phyloP scores from a whole-genome alignment of 30 jellyfish, hydroid and myxozoan species.

The Catostylus mosaicus region DNA sequence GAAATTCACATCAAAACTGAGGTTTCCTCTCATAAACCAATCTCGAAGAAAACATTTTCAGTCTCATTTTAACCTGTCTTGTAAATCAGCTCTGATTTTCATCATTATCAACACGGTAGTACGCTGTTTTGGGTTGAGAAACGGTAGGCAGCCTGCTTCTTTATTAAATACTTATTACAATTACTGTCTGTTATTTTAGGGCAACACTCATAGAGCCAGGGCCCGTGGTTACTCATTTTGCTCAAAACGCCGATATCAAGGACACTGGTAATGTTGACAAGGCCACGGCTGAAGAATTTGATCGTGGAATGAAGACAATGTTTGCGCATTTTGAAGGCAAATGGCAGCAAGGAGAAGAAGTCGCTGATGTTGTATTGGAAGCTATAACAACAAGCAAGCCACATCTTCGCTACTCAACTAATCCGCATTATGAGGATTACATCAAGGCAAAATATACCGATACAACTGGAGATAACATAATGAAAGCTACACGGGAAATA shows the following conservation, averaged over 20 bases:
- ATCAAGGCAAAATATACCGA: slow-evolving; percentile 1
- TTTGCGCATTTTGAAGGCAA: neutral
- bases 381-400: slow-evolving; percentile 15
- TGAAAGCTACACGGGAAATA: neutral
- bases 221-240: slow-evolving; percentile 29
- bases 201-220: slow-evolving; percentile 48
- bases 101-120: too few relatives aligned
- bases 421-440: neutral
- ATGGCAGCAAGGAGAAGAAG: slow-evolving; percentile 28
- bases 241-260: neutral
- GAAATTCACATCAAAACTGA: too few relatives aligned
- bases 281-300: neutral
- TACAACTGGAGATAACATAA: slow-evolving; percentile 1
- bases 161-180: too few relatives aligned
- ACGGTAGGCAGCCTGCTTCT: too few relatives aligned
- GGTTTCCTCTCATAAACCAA: too few relatives aligned
- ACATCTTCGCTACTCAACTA: slow-evolving; percentile 18
- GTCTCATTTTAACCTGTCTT: too few relatives aligned
- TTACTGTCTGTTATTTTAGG: slow-evolving; percentile 11
- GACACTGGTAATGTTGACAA: slow-evolving; percentile 7
- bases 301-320: neutral
- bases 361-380: slow-evolving; percentile 14
- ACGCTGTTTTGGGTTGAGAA: too few relatives aligned
- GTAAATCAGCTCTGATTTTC: too few relatives aligned
- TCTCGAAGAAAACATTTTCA: too few relatives aligned